A percentile compares a stretch with the other conserved stretches of the same genome.
phyloP scores from a whole-genome alignment of 2,888 invertebrate species.

The Pseudococcus viburni region DNA sequence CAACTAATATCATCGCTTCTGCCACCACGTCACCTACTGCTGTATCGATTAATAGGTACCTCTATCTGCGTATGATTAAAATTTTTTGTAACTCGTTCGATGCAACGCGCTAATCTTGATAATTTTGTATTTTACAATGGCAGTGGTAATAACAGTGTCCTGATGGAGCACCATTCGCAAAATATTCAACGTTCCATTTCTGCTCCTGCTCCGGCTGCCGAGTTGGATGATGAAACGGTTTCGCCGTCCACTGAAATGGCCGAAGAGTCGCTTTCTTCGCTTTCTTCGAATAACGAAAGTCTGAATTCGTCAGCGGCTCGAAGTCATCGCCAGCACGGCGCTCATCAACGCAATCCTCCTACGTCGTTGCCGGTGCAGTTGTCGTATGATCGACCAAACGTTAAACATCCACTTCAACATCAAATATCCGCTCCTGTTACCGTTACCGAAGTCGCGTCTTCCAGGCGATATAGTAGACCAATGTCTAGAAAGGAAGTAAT shows the following conservation, averaged over 20 bases:
- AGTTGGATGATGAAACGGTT: conserved; percentile 55
- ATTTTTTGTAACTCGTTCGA: not conserved
- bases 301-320: not conserved
- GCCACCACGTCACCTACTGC: conserved; percentile 57
- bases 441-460: conserved; percentile 67
- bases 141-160: conserved; percentile 47
- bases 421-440: conserved; percentile 70
- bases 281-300: conserved; percentile 58
- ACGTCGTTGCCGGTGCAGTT: conserved; percentile 65
- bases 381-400: conserved; percentile 41
- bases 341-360: conserved; percentile 62
- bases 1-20: conserved; percentile 57
- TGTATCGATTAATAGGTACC: conserved; percentile 59
- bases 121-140: not conserved
- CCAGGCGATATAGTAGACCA: conserved; percentile 70
- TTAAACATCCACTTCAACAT: conserved; percentile 69
- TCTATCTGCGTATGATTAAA: not conserved
- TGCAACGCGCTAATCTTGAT: not conserved
- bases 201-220: conserved; percentile 24
- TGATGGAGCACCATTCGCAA: conserved; percentile 62
- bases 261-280: conserved; percentile 58
- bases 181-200: conserved; percentile 57
- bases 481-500: conserved; percentile 73
- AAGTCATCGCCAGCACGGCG: not conserved
- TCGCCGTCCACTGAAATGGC: conserved; percentile 58